Base-by-base conservation (phyloP, 2,797 vertebrate genomes). In the Poeciliopsis paucimaculata region DNA sequence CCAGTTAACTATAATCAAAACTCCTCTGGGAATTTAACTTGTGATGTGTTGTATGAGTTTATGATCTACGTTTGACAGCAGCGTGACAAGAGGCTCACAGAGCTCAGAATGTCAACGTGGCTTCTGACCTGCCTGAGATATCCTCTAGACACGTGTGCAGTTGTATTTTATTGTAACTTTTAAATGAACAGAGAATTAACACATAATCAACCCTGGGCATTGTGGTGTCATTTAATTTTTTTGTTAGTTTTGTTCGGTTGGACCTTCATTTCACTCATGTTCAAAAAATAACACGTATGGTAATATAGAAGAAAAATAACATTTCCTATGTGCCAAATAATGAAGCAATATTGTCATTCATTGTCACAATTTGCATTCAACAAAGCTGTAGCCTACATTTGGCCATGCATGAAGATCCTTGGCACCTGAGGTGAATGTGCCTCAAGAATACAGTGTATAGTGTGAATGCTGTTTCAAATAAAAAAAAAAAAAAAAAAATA, bases 301-400 rank as follows among this genome's bases (percentile, higher is more conserved):
- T 91, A 86, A 87, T 76, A 41, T 45, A 79, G 81, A 76, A 80
- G 73, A 83, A 73, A 74, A 83, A 43, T 70, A 43, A 43, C 73
- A 83, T 93, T 92, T 94, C 91, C 91, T 91, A 82, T 90, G 95
- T 96, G 95, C 95, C 95, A 96, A 95, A 96, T 92, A 91, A 91
- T 82, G 43, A 95, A 96, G 95, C 96, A 96, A 96, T 96, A 96
- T 94, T 94, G 92, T 95, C 92, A 95, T 96, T 95, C 95, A 88
- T 82, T 91, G 89, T 94, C 90, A 93, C 80, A 88, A 91, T 94
- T 89, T 88, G 90, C 88, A 92, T 93, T 94, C 80, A 72, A 93
- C 85, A 60, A 88, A 88, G 86, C 85, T 92, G 90, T 94, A 93
- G 89, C 89, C 77, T 62, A 87, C 87, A 92, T 92, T 91, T 77